Conservation (phyloP, 2,888 invertebrate species). For the Axea sp. region DNA sequence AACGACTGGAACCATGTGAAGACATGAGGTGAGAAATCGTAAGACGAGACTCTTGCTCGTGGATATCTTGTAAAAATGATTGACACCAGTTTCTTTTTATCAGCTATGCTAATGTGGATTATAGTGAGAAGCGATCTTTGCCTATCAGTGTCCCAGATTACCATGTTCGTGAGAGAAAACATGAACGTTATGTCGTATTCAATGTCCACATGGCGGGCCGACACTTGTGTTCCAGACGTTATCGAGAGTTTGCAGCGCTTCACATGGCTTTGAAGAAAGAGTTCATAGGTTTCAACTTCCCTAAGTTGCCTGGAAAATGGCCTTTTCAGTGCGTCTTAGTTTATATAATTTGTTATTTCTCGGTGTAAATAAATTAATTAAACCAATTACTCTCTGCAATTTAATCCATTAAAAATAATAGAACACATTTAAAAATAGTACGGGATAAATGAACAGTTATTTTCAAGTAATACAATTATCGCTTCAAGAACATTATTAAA, state of each 20-base stretch:
- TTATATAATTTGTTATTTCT: background rate
- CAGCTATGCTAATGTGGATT: slow-evolving; percentile 89
- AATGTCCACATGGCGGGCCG: slow-evolving; percentile 99
- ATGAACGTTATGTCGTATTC: slow-evolving; percentile 95
- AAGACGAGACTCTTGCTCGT: background rate
- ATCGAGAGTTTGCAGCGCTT: slow-evolving; percentile 95
- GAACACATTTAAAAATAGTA: no score
- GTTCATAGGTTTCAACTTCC: slow-evolving; percentile 97
- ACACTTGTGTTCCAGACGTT: slow-evolving; percentile 97
- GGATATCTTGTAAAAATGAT: slow-evolving; percentile 2
- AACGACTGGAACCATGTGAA: slow-evolving; percentile 79
- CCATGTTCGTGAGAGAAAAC: slow-evolving; percentile 91
- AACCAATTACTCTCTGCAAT: no score
- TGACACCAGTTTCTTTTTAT: slow-evolving; percentile 30
- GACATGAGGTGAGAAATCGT: slow-evolving; percentile 72
- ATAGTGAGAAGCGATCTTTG: slow-evolving; percentile 95
- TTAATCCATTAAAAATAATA: no score
- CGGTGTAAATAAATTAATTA: no score
- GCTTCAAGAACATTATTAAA: no score
- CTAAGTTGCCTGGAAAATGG: slow-evolving; percentile 99
- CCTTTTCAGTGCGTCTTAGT: slow-evolving; percentile 86
- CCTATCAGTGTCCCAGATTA: slow-evolving; percentile 97
- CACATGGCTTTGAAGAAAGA: slow-evolving; percentile 94
- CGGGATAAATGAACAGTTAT: no score
- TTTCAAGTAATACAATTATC: no score